Conservation (phyloP, 2,888 invertebrate species). For the Parnassius apollo region DNA sequence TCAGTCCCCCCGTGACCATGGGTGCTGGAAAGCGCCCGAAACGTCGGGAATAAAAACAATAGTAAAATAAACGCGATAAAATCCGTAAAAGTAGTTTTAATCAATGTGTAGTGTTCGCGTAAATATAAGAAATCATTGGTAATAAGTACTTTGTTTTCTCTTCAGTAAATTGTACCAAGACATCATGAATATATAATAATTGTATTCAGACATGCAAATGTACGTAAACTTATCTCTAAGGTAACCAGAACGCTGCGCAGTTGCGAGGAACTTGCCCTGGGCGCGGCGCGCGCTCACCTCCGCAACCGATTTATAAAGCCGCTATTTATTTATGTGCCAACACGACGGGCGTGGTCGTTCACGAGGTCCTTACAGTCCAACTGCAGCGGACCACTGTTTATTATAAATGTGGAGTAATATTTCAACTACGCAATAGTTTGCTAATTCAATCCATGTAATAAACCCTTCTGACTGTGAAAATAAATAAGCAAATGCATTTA, state of each 20-base stretch:
- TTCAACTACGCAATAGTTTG: conserved; percentile 27
- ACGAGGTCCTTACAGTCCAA: conserved; percentile 51
- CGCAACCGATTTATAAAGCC: conserved; percentile 40
- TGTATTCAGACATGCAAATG: conserved; percentile 11
- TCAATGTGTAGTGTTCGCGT: too few relatives aligned
- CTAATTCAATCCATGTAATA: conserved; percentile 28
- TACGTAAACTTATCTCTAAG: conserved; percentile 30
- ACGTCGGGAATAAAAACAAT: too few relatives aligned
- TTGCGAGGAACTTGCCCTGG: conserved; percentile 44
- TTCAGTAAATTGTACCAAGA: not conserved
- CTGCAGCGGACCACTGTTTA: conserved; percentile 54
- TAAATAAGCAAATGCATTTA: too few relatives aligned
- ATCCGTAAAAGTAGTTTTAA: too few relatives aligned
- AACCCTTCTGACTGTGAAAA: not conserved
- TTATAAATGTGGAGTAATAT: conserved; percentile 30
- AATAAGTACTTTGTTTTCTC: conserved; percentile 1
- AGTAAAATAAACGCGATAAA: too few relatives aligned
- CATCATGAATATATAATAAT: conserved; percentile 17
- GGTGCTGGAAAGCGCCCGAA: too few relatives aligned
- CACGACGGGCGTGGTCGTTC: conserved; percentile 56
- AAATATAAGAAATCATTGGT: too few relatives aligned
- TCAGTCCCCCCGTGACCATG: too few relatives aligned
- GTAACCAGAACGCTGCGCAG: conserved; percentile 47
- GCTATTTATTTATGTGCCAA: conserved; percentile 37
- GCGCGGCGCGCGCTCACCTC: conserved; percentile 45